Evolutionary conservation across 2,113 vertebrate genomes (phyloP).

Genomic region (Labeo catla): DNA sequence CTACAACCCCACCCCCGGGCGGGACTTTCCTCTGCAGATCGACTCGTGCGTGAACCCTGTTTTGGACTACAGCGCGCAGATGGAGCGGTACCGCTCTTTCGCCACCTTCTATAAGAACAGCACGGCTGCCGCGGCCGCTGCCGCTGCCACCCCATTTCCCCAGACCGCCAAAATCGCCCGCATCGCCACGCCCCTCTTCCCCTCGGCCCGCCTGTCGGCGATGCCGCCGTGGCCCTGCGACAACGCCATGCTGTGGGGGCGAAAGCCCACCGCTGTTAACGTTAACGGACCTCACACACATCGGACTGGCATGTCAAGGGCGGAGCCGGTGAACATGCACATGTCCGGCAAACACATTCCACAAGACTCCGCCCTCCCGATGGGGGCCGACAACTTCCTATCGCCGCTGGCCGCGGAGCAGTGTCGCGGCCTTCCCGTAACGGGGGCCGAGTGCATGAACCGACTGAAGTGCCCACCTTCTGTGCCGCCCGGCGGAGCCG

Average conservation of each 20-base stretch:
- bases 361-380: constrained; percentile 82
- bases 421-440: constrained; percentile 77
- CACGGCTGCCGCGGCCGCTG: constrained; percentile 86
- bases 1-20: constrained; percentile 73
- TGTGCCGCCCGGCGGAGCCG: constrained; percentile 73
- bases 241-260: constrained; percentile 82
- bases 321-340: constrained; percentile 81
- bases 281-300: constrained; percentile 67
- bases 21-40: constrained; percentile 85
- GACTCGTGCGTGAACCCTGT: constrained; percentile 86
- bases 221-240: constrained; percentile 90
- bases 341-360: constrained; percentile 77
- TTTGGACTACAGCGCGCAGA: constrained; percentile 92
- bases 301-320: constrained; percentile 82
- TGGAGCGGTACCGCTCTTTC: constrained; percentile 93
- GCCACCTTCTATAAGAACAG: constrained; percentile 92
- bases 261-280: constrained; percentile 61
- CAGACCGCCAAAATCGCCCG: constrained; percentile 88
- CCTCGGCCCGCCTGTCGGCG: constrained; percentile 80
- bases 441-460: constrained; percentile 87
- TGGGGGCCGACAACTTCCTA: constrained; percentile 77
- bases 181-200: constrained; percentile 87
- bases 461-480: constrained; percentile 84
- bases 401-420: constrained; percentile 64
- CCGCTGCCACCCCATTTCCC: constrained; percentile 84